phyloP scores from a whole-genome alignment of 2,113 vertebrate genomes.

The Calonectris borealis region DNA sequence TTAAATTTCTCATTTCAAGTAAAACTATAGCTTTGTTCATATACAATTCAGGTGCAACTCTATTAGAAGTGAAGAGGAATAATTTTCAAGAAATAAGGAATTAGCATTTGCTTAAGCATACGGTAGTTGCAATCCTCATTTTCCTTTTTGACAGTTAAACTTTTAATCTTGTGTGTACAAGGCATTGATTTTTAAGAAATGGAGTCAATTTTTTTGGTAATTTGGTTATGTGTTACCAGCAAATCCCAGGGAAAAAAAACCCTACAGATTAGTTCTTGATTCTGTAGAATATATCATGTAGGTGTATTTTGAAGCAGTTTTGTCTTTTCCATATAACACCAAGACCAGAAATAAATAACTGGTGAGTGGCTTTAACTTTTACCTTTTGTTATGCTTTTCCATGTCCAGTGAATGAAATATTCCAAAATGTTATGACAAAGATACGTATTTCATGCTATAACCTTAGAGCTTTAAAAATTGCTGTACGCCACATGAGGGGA shows the following conservation, averaged over 20 bases:
- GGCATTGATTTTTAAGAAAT: background rate
- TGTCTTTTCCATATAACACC: background rate
- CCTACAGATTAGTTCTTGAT: background rate
- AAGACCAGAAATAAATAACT: background rate
- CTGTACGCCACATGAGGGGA: background rate
- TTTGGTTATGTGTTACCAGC: background rate
- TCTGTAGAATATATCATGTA: background rate
- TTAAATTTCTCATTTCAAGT: background rate
- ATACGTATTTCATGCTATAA: background rate
- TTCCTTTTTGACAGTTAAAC: background rate
- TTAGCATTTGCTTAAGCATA: background rate
- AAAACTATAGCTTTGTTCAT: background rate
- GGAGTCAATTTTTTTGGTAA: background rate
- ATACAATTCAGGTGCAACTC: background rate
- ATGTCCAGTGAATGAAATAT: background rate
- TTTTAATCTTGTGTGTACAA: background rate
- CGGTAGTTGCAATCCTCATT: background rate
- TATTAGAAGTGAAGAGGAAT: background rate
- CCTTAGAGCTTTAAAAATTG: background rate
- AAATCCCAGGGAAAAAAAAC: background rate
- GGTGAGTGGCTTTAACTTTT: background rate
- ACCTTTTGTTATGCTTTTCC: background rate
- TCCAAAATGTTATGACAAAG: background rate
- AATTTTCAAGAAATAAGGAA: background rate
- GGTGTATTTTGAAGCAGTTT: background rate